Base-by-base conservation (phyloP, 1,140 invertebrate genomes). In the Drosophila littoralis region DNA sequence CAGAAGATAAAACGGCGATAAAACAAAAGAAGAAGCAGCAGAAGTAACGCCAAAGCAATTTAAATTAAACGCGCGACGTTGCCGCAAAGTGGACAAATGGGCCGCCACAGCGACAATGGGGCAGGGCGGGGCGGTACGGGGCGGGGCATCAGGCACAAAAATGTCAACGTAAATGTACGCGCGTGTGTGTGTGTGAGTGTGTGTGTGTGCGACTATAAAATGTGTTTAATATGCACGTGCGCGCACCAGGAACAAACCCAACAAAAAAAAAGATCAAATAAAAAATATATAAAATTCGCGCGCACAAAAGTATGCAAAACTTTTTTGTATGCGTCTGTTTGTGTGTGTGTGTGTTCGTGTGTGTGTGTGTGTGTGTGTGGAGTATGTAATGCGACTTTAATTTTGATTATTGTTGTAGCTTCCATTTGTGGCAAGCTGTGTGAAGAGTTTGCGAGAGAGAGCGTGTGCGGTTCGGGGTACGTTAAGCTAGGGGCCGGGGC, bases 201-300 rank as follows among this genome's bases (percentile, higher is more conserved):
- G 57, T 75, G 63, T 75, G 75, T 73, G 82, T 68, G 58, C 66
- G 79, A 85, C 69, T 74, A 77, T 85, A 77, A 81, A 85, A 83
- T 76, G 81, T 83, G 66, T 84, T 82, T 82, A 83, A 82, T 83
- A 82, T 82, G 80, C 80, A 82, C 80, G 81, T 83, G 80, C 52
- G 82, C 69, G 81, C 63, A 76, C 64, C 71, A 63, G 17, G 38
- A 32, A 59, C 38, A 55, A 50, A 38, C 33, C n/a, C 43, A 33
- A 48, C 17, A 36, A 40, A 43, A 59, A 50, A 42, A 9, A 32
- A 36, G 7, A 13, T 2, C 7, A 45, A 32, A 48, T 50, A 58
- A 57, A 57, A 69, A 69, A 52, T 66, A 46, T 79, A 79, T 79
- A 79, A 72, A 84, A 77, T 81, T 86, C 69, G 52, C 75, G 66